Percentiles rank a stretch among this genome's conserved stretches.
phyloP scores from a whole-genome alignment of 2,797 vertebrate species.

The Hirundo rustica region DNA sequence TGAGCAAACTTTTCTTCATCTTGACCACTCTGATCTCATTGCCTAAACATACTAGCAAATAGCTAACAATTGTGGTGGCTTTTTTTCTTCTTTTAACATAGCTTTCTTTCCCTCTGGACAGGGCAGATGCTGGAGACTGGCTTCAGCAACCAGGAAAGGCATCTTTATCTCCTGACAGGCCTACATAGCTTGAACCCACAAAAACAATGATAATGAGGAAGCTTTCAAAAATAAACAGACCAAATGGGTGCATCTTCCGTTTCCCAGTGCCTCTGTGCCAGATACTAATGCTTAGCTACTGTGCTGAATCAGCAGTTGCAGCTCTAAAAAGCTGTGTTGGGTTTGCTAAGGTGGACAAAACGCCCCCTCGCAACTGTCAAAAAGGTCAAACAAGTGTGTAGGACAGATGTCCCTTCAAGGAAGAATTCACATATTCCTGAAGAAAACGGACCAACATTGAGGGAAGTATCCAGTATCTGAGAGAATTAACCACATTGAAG shows the following conservation, averaged over 20 bases:
- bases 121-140: not conserved
- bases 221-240: constrained; percentile 40
- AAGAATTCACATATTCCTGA: not conserved
- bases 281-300: not conserved
- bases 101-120: constrained; percentile 2
- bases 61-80: constrained; percentile 31
- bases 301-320: not conserved
- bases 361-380: rapidly evolving
- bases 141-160: not conserved
- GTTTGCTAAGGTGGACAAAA: not conserved
- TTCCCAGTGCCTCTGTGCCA: not conserved
- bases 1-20: not conserved
- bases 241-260: constrained; percentile 8
- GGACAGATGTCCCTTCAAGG: not conserved
- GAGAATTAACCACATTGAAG: not conserved
- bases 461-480: not conserved
- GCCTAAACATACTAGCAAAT: constrained; percentile 15
- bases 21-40: constrained; percentile 21
- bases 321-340: not conserved
- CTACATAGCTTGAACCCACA: constrained; percentile 21
- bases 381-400: not conserved
- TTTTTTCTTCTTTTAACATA: not conserved
- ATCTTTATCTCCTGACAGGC: constrained; percentile 7
- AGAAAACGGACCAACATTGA: not conserved
- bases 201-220: constrained; percentile 17